Evolutionary conservation across 2,888 invertebrate genomes (phyloP), one percentile per base, ranked within the genome.

Genomic region (Drosophila lutescens): DNA sequence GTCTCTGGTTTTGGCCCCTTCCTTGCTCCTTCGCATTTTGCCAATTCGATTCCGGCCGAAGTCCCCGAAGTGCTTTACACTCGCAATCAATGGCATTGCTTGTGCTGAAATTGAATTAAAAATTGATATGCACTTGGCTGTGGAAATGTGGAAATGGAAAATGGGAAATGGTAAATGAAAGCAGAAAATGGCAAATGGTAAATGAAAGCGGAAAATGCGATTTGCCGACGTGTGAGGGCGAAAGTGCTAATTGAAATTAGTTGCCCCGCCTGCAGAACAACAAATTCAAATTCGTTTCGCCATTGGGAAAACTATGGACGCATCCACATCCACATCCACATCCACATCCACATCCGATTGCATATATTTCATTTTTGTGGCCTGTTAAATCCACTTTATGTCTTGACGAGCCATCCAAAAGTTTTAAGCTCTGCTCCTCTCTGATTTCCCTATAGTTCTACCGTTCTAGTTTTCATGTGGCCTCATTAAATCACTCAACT

Each of bases 41-140:
- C 30, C 38, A 51, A 65, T 55, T 77, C 49, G 51, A 62, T 62
- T 61, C 55, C 30, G 20, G 44, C 44, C 36, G 20, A n/a, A 51
- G 44, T 57, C 56, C 65, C 71, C 56, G 7, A 63, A 63, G 62
- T 63, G 62, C 38, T 40, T 57, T 46, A 38, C 46, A 62, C 40
- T 49, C 32, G 32, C 36, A 17, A 54, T 30, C 36, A 44, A 41
- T 65, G 63, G 58, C 34, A 50, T 43, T 78, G 59, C 73, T 56
- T 59, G 54, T 51, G 62, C 51, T 59, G 47, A 67, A 82, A 80
- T 79, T 73, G 59, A 80, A 80, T 80, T 79, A 76, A 61, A 73
- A 65, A 79, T 80, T 61, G 61, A 65, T 72, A 54, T 68, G 63
- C 63, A 51, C 41, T 67, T 60, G 41, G 41, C 53, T 36, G 46